Evolutionary conservation across 2,113 vertebrate species (phyloP).

Genomic region (Alouatta palliata): DNA sequence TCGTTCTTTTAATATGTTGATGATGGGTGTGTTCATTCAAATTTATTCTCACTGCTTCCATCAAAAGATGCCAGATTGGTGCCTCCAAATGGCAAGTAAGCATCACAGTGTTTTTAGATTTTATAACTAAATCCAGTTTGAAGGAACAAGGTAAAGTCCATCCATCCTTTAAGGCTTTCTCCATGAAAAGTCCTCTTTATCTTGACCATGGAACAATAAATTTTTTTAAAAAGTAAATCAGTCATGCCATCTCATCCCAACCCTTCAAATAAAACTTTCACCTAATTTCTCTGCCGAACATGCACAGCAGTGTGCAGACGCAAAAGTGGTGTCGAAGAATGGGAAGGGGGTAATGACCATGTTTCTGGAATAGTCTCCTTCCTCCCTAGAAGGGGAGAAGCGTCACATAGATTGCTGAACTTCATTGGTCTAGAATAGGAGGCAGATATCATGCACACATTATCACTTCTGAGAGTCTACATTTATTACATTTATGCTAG

Average conservation of each 20-base stretch:
- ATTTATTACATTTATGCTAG: too few relatives aligned
- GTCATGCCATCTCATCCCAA: too few relatives aligned
- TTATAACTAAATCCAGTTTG: neutral
- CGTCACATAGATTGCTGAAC: accelerated
- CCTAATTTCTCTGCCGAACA: neutral
- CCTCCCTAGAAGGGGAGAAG: accelerated
- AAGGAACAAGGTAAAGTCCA: neutral
- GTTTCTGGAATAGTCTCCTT: neutral
- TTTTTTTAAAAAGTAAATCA: too few relatives aligned
- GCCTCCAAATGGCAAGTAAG: neutral
- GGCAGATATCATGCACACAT: accelerated
- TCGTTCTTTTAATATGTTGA: neutral
- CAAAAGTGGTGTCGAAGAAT: accelerated
- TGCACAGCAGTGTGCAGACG: too few relatives aligned
- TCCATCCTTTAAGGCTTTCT: too few relatives aligned
- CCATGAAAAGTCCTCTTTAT: neutral
- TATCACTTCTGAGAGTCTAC: accelerated
- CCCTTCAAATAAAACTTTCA: too few relatives aligned
- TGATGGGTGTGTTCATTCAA: neutral
- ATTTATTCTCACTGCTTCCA: neutral
- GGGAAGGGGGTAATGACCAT: accelerated
- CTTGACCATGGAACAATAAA: neutral
- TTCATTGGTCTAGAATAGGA: neutral
- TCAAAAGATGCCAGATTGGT: neutral
- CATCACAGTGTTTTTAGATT: neutral